Base-by-base conservation (phyloP, 2,888 invertebrate genomes). In the Orthonevra nobilis region DNA sequence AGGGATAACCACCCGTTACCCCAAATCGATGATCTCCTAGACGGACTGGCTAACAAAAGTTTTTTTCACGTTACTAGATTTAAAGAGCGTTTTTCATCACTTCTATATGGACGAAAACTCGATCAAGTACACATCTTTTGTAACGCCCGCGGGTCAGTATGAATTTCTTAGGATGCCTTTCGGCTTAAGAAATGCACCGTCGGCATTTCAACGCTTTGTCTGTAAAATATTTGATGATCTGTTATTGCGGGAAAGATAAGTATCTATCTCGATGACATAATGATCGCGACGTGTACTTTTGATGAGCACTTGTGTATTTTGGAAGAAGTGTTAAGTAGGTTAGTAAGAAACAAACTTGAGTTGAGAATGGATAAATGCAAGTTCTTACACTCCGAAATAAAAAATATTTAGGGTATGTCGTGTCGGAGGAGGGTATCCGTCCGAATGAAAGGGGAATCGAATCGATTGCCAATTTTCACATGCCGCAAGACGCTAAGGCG, bases 111-210 rank as follows among this genome's bases (percentile, higher is more conserved):
- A 48, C 34, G 50, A 54, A 2, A 44, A 72, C 34, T 81, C 72
- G 2, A 34, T 81, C 1, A 60, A 44, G 20, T 58, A 30, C n/a
- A 72, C 68, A 1, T 70, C 81, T 2, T 81, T 77, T 23, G 66
- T 79, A 3, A 79, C 79, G 9, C 56, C 69, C 14, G 28, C 73
- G 58, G 73, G 70, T 30, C 74, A 81, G 34, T 75, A 46, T 32
- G 75, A 81, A 19, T 81, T 68, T 75, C 26, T 56, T 3, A 79
- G 40, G 12, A 82, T 38, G 74, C 7, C 70, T 64, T 44, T 74
- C n/a, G 42, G 64, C 2, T 12, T 60, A n/a, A 74, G 52, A 36
- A 70, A 74, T 34, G 70, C 64, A 23, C 81, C 64, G 17, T 34
- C 42, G 6, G 30, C 36, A 9, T 61, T 52, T 10, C 10, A 32